Conservation (phyloP, 2,113 vertebrate species). For the Symphodus melops region DNA sequence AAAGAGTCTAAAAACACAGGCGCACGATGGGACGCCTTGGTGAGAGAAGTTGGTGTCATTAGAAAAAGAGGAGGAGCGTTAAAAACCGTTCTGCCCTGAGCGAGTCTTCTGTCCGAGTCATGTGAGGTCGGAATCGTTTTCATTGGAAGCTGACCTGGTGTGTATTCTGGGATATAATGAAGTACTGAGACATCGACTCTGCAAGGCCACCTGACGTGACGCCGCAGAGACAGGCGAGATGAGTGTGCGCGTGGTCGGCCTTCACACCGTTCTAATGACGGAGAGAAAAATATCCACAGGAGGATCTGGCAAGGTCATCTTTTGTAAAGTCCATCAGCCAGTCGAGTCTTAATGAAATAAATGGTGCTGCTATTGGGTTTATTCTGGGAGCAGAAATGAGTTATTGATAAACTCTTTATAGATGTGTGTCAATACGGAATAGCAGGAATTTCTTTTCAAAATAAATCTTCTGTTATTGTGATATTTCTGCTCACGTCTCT, state of each 20-base stretch:
- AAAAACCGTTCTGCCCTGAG: background rate
- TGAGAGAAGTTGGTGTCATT: slow-evolving; percentile 45
- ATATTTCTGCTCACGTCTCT: no score
- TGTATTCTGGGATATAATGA: slow-evolving; percentile 15
- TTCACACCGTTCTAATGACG: slow-evolving; percentile 29
- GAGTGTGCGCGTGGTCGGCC: slow-evolving; percentile 13
- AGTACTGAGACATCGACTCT: slow-evolving; percentile 32
- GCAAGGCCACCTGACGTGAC: slow-evolving; percentile 30
- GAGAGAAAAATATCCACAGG: background rate
- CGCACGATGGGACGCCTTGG: background rate
- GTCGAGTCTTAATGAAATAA: no score
- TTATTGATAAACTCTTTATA: no score
- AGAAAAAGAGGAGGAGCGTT: background rate
- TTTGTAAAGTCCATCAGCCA: no score
- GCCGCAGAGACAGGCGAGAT: slow-evolving; percentile 7
- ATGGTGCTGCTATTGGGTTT: no score
- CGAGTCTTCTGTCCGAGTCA: background rate
- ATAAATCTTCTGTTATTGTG: no score
- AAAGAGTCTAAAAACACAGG: background rate
- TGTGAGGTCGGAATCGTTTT: background rate
- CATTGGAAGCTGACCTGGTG: background rate
- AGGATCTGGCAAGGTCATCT: no score
- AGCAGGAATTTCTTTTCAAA: no score
- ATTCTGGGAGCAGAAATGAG: no score
- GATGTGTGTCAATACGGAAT: no score